Evolutionary conservation across 2,888 invertebrate genomes (phyloP), one percentile per base, ranked within the genome.

Genomic region (Agriopis marginaria): DNA sequence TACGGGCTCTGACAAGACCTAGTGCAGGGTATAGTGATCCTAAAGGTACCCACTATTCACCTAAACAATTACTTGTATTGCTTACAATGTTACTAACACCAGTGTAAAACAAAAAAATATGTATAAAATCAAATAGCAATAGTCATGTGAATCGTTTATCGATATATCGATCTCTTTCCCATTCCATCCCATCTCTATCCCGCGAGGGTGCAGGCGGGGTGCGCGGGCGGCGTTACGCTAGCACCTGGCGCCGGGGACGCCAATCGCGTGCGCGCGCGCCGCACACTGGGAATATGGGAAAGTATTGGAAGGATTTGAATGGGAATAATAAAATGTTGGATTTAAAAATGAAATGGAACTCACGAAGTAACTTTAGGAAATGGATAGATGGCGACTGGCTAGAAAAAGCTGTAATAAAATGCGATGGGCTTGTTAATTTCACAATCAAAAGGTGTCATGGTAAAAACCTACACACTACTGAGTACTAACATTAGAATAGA

Each of bases 181-280:
- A 5, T 10, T 47, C 23, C 9, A 8, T 9, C 62, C 10, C 66
- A 64, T 60, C 68, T 44, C 63, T 74, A 68, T 11, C 63, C 62
- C 59, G 67, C 42, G 78, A 75, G 77, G 69, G 63, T 40, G 67
- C 75, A 73, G 66, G 66, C 23, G 61, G 62, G 39, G 68, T 32
- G 58, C 63, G 68, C 68, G 69, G 70, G 72, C 70, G 74, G 73
- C 72, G 74, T 77, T 74, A 77, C 71, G 71, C 71, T 73, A 71
- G 76, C 90, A 89, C 90, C 90, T 90, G 90, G 88, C 66, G 42
- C 85, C 68, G 63, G 68, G 70, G 74, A 71, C 86, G 85, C 90
- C 90, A 90, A 90, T 89, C 81, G 87, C 86, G 82, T 82, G 88
- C 84, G 81, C 77, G 79, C 80, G 75, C 79, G 72, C 76, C 60